Percentiles rank a stretch among this genome's conserved stretches.
phyloP scores from a whole-genome alignment of 2,888 invertebrate genomes.

The Sturmia bella region DNA sequence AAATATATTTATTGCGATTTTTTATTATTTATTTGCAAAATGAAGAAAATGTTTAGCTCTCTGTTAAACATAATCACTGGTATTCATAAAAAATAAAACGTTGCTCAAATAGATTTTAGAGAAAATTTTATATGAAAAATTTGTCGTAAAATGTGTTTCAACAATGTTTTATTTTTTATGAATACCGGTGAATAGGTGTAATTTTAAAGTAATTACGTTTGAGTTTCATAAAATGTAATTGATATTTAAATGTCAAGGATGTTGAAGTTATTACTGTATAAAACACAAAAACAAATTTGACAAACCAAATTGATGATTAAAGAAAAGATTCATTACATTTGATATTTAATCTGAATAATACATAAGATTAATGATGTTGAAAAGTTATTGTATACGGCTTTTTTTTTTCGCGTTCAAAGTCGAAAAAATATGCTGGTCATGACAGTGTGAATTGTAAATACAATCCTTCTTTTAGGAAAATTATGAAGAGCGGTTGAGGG shows the following conservation, averaged over 20 bases:
- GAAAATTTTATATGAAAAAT: too few species aligned
- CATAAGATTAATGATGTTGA: conserved; percentile 36
- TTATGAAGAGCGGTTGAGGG: too few species aligned
- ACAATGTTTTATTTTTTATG: too few species aligned
- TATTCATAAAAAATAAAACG: too few species aligned
- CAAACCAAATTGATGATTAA: conserved; percentile 52
- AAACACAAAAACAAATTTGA: conserved; percentile 31
- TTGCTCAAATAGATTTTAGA: too few species aligned
- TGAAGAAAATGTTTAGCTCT: too few species aligned
- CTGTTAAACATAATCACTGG: too few species aligned
- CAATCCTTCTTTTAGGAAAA: too few species aligned
- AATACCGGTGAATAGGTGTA: too few species aligned
- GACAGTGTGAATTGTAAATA: conserved; percentile 15
- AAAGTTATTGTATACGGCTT: conserved; percentile 19
- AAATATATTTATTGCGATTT: not conserved
- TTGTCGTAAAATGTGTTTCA: too few species aligned
- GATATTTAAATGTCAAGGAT: conserved; percentile 63
- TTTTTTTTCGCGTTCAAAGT: conserved; percentile 4
- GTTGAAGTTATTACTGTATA: conserved; percentile 35
- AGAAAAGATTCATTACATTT: conserved; percentile 27
- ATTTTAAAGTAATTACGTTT: conserved; percentile 11
- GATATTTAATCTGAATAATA: conserved; percentile 36
- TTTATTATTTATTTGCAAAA: conserved; percentile 3
- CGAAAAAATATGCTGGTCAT: conserved; percentile 11
- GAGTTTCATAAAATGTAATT: conserved; percentile 16